Conservation (phyloP, 2,888 invertebrate genomes). For the Drosophila niveifrons region DNA sequence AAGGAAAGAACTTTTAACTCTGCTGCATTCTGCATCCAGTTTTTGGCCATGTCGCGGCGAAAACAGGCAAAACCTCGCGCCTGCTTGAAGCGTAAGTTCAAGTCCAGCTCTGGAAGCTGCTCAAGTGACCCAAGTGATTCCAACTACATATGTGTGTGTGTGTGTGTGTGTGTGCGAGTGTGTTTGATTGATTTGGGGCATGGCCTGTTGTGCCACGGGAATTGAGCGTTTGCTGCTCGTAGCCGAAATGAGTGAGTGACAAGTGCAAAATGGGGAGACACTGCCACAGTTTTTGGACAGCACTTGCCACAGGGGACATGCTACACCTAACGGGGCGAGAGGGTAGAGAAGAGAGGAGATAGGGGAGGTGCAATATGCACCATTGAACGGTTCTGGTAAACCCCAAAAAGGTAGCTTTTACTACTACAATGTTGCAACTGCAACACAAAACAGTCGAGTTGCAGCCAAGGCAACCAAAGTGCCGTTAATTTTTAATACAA, state of each 20-base stretch:
- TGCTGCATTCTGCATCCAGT: constrained; percentile 3
- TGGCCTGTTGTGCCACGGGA: constrained; percentile 27
- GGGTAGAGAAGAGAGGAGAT: constrained; percentile 8
- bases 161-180: constrained; percentile 45
- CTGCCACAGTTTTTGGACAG: constrained; percentile 35
- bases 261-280: constrained; percentile 56
- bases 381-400: constrained; percentile 53
- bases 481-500: constrained; percentile 84
- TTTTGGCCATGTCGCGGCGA: constrained; percentile 87
- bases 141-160: constrained; percentile 43
- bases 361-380: not conserved
- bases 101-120: constrained; percentile 80
- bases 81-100: constrained; percentile 88
- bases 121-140: constrained; percentile 51
- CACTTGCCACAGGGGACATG: constrained; percentile 41
- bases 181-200: constrained; percentile 76
- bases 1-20: too few relatives aligned
- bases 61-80: constrained; percentile 91
- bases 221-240: constrained; percentile 45
- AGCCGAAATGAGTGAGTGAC: constrained; percentile 65
- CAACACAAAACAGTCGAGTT: constrained; percentile 21
- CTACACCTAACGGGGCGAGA: constrained; percentile 62
- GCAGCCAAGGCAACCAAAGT: constrained; percentile 78
- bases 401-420: constrained; percentile 44
- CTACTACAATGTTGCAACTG: constrained; percentile 12